A percentile compares a stretch with the other conserved stretches of the same genome.
phyloP scores from a whole-genome alignment of 2,113 vertebrate species.

The Myotis yumanensis region DNA sequence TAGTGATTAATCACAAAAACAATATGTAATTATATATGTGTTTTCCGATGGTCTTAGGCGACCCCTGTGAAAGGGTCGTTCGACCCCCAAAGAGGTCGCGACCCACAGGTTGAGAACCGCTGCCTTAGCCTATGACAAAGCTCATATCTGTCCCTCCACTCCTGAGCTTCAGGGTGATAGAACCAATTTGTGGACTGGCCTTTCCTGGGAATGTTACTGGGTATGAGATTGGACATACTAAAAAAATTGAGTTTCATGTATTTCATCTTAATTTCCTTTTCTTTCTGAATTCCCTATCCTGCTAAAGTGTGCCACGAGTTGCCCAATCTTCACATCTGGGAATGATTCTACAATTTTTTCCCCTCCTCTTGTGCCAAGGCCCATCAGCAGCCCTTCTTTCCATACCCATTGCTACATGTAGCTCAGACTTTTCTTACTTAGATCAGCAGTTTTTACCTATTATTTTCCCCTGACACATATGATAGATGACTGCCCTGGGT shows the following conservation, averaged over 20 bases:
- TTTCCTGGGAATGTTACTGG: neutral
- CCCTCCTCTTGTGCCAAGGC: neutral
- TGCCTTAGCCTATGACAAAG: neutral
- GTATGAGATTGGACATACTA: neutral
- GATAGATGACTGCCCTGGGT: neutral
- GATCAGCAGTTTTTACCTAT: neutral
- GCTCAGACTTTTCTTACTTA: neutral
- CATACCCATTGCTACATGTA: neutral
- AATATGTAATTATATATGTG: too few species aligned
- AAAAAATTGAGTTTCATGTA: neutral
- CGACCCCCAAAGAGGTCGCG: too few species aligned
- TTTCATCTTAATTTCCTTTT: neutral
- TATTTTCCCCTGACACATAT: neutral
- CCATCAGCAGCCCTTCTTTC: neutral
- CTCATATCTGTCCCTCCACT: neutral
- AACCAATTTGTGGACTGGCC: neutral
- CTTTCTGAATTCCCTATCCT: neutral
- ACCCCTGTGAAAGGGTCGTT: too few species aligned
- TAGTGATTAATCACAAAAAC: too few species aligned
- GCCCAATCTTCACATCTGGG: neutral
- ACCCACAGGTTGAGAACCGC: too few species aligned
- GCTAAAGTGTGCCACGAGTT: neutral
- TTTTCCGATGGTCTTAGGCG: too few species aligned
- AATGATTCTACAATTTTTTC: neutral
- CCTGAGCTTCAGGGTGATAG: neutral